Evolutionary conservation across 2,888 invertebrate species (phyloP).

Genomic region (Ptilodon capucinus): DNA sequence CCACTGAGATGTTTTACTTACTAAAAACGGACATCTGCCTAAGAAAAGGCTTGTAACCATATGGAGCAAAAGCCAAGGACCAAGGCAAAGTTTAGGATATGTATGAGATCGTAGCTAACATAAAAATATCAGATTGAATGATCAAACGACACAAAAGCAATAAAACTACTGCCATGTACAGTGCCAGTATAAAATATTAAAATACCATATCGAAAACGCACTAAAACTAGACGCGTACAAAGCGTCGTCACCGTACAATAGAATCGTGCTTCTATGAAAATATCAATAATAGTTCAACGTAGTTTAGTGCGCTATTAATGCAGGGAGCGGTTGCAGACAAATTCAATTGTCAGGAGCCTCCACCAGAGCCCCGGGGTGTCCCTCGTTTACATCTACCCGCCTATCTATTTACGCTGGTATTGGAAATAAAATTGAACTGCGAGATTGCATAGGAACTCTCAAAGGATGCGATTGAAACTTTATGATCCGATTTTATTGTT

Average conservation of each 20-base stretch:
- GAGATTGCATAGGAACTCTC: conserved; percentile 70
- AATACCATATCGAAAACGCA: conserved; percentile 56
- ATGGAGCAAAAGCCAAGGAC: neutral
- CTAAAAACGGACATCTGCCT: too few relatives aligned
- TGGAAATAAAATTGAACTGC: conserved; percentile 73
- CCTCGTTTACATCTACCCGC: conserved; percentile 69
- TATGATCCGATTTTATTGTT: conserved; percentile 73
- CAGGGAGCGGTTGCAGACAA: conserved; percentile 77
- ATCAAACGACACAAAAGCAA: conserved; percentile 49
- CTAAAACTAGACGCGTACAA: conserved; percentile 58
- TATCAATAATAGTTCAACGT: conserved; percentile 70
- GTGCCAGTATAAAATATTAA: conserved; percentile 55
- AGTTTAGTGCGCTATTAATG: conserved; percentile 77
- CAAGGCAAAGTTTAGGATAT: neutral
- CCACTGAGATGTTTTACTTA: too few relatives aligned
- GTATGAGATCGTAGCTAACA: conserved; percentile 2
- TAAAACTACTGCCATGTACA: conserved; percentile 52
- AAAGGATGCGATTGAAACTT: conserved; percentile 68
- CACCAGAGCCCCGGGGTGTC: conserved; percentile 68
- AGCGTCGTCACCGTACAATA: conserved; percentile 56
- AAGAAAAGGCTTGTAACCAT: neutral
- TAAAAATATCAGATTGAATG: conserved; percentile 39
- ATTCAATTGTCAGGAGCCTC: conserved; percentile 79
- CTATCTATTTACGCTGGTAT: conserved; percentile 73
- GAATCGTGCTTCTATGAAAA: conserved; percentile 67